phyloP scores from a whole-genome alignment of 2,113 vertebrate species.

The Odobenus rosmarus region DNA sequence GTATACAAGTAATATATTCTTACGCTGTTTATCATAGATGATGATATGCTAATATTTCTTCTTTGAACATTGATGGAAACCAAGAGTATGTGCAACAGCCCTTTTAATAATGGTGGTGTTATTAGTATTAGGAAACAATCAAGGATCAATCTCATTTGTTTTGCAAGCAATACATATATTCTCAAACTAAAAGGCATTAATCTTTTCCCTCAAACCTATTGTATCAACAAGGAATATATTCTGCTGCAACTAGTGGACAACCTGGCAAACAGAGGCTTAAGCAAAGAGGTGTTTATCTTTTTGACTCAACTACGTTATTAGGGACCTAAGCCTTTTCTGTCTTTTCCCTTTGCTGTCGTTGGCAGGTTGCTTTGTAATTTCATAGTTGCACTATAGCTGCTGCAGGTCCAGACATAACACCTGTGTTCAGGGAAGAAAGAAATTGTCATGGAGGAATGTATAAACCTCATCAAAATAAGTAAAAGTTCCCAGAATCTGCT shows the following conservation, averaged over 20 bases:
- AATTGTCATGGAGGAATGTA: neutral
- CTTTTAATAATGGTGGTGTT: neutral
- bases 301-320: neutral
- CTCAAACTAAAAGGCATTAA: constrained; percentile 4
- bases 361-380: neutral
- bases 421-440: neutral
- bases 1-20: neutral
- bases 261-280: neutral
- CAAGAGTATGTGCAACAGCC: neutral
- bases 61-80: neutral
- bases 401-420: neutral
- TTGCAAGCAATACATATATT: neutral
- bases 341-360: neutral
- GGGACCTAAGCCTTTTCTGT: neutral
- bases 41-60: constrained; percentile 15
- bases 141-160: neutral
- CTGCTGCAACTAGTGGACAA: neutral
- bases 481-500: neutral
- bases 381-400: neutral
- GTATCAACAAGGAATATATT: neutral
- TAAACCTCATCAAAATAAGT: neutral
- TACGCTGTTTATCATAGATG: neutral
- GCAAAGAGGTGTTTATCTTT: neutral
- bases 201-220: neutral
- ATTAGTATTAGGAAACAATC: neutral